A percentile compares a stretch with the other conserved stretches of the same genome.
phyloP scores from a whole-genome alignment of 2,113 vertebrate genomes.

The Miniopterus natalensis region DNA sequence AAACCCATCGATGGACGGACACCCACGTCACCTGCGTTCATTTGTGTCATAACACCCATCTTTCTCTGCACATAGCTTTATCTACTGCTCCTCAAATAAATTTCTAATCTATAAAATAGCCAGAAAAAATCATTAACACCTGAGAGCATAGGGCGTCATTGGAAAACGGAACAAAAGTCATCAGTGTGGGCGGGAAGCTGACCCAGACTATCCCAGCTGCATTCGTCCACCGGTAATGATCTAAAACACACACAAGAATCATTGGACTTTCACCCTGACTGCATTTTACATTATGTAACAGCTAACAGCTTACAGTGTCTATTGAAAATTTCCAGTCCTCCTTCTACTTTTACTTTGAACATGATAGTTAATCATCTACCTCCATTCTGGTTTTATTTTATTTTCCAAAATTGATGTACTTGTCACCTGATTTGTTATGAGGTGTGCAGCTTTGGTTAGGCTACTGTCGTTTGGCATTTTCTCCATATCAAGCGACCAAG shows the following conservation, averaged over 20 bases:
- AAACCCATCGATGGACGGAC: not conserved
- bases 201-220: accelerated
- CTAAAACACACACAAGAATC: not conserved
- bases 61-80: not conserved
- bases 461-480: not conserved
- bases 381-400: not conserved
- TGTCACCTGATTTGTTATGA: not conserved
- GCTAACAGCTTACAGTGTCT: not conserved
- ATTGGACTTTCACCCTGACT: not conserved
- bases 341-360: not conserved
- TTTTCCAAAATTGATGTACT: not conserved
- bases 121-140: not conserved
- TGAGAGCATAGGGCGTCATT: not conserved
- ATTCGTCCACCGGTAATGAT: not conserved
- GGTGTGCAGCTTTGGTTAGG: not conserved
- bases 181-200: not conserved
- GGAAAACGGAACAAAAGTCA: not conserved
- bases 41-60: not conserved
- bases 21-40: not conserved
- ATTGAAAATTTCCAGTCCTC: not conserved
- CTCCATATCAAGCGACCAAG: not conserved
- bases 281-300: not conserved
- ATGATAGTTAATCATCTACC: not conserved
- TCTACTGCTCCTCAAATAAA: not conserved
- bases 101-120: not conserved